phyloP scores from a whole-genome alignment of 2,888 invertebrate genomes.

The Drosophila rellima region DNA sequence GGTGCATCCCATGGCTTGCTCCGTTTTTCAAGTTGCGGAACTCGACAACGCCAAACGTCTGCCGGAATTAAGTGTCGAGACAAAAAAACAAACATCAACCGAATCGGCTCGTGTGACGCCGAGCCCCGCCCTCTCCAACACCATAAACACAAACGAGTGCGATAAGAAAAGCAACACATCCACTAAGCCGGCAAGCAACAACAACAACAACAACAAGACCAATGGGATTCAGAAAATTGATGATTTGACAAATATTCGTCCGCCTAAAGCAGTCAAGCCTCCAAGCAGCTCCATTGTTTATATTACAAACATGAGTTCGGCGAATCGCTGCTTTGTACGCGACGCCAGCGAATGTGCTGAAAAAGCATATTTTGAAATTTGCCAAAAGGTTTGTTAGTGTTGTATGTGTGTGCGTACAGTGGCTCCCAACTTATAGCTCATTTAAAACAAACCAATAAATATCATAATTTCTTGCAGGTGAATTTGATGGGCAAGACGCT shows the following conservation, averaged over 20 bases:
- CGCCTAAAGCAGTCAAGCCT: constrained; percentile 25
- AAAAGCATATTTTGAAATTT: constrained; percentile 24
- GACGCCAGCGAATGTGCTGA: constrained; percentile 39
- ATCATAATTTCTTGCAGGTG: constrained; percentile 27
- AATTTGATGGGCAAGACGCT: constrained; percentile 18
- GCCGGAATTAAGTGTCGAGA: neutral
- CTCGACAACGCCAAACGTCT: neutral
- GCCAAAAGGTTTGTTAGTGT: constrained; percentile 40
- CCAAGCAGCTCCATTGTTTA: constrained; percentile 32
- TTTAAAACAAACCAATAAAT: no score
- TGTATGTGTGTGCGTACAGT: neutral
- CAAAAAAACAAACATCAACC: neutral
- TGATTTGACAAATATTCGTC: neutral
- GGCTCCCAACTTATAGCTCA: no score
- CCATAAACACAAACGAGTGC: neutral
- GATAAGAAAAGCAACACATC: constrained; percentile 2
- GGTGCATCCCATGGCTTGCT: constrained; percentile 48
- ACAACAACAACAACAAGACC: neutral
- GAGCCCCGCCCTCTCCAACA: neutral
- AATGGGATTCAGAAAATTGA: neutral
- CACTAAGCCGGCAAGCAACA: neutral
- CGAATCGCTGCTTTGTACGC: constrained; percentile 57
- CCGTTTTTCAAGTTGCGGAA: constrained; percentile 10
- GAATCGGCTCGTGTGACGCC: neutral
- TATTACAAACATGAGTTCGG: constrained; percentile 37